phyloP scores from a whole-genome alignment of 2,888 invertebrate genomes.

The Melanostoma scalare region DNA sequence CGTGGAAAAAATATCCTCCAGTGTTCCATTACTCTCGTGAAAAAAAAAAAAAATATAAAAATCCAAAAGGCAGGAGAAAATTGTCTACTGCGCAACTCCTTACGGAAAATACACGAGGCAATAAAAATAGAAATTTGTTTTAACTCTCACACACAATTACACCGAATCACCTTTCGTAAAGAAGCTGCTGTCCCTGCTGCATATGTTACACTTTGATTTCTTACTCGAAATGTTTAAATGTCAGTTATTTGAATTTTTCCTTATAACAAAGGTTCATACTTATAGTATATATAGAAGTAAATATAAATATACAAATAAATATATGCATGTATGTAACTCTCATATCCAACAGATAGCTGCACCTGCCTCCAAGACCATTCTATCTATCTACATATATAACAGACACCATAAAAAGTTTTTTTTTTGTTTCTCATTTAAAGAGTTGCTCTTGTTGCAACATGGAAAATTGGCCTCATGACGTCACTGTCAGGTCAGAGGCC shows the following conservation, averaged over 20 bases:
- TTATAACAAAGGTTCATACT: no score
- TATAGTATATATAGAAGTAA: no score
- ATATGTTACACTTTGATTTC: slow-evolving; percentile 44
- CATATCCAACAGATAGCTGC: no score
- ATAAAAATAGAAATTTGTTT: slow-evolving; percentile 69
- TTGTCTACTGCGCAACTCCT: slow-evolving; percentile 68
- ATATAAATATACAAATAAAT: no score
- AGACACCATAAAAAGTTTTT: not conserved
- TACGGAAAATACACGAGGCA: slow-evolving; percentile 58
- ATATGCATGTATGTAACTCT: no score
- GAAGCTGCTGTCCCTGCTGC: slow-evolving; percentile 27
- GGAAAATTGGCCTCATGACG: slow-evolving; percentile 78
- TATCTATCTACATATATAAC: not conserved
- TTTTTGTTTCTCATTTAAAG: slow-evolving; percentile 41
- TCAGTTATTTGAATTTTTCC: no score
- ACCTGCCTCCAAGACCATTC: no score
- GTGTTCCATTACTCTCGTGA: slow-evolving; percentile 16
- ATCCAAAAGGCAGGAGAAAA: slow-evolving; percentile 58
- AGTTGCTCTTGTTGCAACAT: slow-evolving; percentile 69
- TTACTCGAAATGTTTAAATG: not conserved
- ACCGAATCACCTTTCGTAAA: slow-evolving; percentile 54
- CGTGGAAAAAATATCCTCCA: slow-evolving; percentile 34
- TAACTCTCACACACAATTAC: slow-evolving; percentile 54
- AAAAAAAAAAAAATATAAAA: slow-evolving; percentile 19
- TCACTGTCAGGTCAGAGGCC: slow-evolving; percentile 82